phyloP scores from a whole-genome alignment of 2,113 vertebrate species.

The Hyla sarda region DNA sequence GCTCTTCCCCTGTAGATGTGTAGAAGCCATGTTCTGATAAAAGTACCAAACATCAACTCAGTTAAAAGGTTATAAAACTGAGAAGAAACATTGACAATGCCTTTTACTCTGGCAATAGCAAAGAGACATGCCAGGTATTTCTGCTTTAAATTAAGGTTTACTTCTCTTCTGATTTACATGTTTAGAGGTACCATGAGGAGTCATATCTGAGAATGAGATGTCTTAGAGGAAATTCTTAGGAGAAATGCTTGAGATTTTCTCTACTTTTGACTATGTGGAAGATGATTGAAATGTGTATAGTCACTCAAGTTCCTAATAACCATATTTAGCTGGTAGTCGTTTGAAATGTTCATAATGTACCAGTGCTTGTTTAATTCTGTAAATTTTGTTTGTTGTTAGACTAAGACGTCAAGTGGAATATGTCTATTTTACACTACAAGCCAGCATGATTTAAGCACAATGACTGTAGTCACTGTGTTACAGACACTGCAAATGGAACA shows the following conservation, averaged over 20 bases:
- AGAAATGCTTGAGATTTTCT: not conserved
- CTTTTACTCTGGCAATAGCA: constrained; percentile 77
- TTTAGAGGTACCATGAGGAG: constrained; percentile 83
- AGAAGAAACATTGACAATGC: constrained; percentile 77
- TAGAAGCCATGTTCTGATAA: constrained; percentile 84
- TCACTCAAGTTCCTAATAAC: not conserved
- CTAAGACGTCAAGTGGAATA: not conserved
- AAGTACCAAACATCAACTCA: constrained; percentile 80
- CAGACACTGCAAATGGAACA: not conserved
- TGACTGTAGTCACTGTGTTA: not conserved
- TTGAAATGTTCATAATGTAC: not conserved
- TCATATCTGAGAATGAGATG: constrained; percentile 38
- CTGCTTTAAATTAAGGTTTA: constrained; percentile 86
- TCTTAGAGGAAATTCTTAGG: not conserved
- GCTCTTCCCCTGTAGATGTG: constrained; percentile 78
- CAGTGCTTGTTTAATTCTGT: not conserved
- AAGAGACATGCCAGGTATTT: constrained; percentile 77
- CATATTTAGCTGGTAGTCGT: not conserved
- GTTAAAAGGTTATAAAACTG: constrained; percentile 87
- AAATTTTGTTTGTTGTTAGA: not conserved
- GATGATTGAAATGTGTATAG: not conserved
- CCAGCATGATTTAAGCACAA: not conserved
- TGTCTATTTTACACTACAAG: not conserved
- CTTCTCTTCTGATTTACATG: constrained; percentile 80
- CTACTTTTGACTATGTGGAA: not conserved